Percentiles rank a stretch among this genome's conserved stretches.
phyloP scores from a whole-genome alignment of 2,888 invertebrate genomes.

The Nowickia ferox region DNA sequence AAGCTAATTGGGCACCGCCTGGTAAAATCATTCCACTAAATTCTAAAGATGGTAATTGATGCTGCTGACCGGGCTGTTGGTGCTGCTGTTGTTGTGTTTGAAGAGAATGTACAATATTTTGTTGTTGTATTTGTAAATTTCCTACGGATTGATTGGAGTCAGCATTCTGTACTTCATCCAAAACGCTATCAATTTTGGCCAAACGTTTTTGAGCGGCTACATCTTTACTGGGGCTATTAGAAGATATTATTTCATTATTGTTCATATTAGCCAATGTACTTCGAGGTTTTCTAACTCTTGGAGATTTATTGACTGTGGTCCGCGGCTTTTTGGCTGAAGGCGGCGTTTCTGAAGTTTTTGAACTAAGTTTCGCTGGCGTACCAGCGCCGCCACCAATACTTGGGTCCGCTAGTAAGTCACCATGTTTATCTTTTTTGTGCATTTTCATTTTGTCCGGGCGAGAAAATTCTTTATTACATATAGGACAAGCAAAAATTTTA shows the following conservation, averaged over 20 bases:
- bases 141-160: conserved; percentile 73
- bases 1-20: conserved; percentile 80
- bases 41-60: conserved; percentile 80
- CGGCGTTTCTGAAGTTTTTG: conserved; percentile 56
- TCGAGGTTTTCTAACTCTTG: conserved; percentile 77
- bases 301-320: conserved; percentile 69
- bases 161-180: conserved; percentile 80
- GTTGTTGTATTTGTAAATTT: conserved; percentile 71
- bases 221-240: conserved; percentile 65
- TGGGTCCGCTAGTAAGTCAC: conserved; percentile 76
- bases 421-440: conserved; percentile 82
- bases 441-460: conserved; percentile 82
- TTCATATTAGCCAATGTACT: conserved; percentile 73
- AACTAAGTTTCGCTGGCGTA: conserved; percentile 61
- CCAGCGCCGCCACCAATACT: conserved; percentile 29
- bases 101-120: conserved; percentile 65
- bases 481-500: conserved; percentile 81
- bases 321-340: conserved; percentile 75
- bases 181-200: conserved; percentile 80
- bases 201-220: conserved; percentile 78
- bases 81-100: conserved; percentile 72
- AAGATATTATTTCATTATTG: conserved; percentile 26
- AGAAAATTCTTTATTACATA: conserved; percentile 82
- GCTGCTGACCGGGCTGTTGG: conserved; percentile 72
- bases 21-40: conserved; percentile 82